Base-by-base conservation (phyloP, 2,797 vertebrate genomes). In the Etheostoma nigrum region DNA sequence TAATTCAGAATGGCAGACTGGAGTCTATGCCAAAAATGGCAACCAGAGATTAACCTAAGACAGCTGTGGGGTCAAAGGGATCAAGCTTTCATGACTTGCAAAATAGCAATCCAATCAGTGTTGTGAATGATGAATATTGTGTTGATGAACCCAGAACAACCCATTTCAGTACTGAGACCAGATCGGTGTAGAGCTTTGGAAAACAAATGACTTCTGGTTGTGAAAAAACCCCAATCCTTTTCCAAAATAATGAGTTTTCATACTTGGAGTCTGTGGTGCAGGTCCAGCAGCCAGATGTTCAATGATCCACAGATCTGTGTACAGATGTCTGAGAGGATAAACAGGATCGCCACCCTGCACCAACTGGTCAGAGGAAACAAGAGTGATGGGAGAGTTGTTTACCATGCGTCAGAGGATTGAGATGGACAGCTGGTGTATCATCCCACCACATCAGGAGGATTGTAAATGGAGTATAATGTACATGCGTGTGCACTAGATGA, bases 391-490 rank as follows among this genome's bases (percentile, higher is more conserved):
- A 36, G 18, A 54, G 27, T 48, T 49, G 36, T 74, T 84, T 60
- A 69, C 66, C 19, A 74, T 83, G 62, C 66, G 78, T 77, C 73
- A 67, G 47, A 47, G 68, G 72, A 63, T 69, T 58, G n/a, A 72
- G 63, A 72, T 10, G 9, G 75, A 74, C 70, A 84, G 75, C 74
- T 82, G 82, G 33, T 45, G 68, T 42, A 25, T 67, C 27, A 33
- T 72, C 72, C 40, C 42, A 51, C 36, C 27, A 68, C 63, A 60
- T 74, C 69, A 68, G 25, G 23, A 44, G 67, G 67, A 73, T 66
- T 69, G 47, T 42, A 55, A 64, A 64, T 54, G 11, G 23, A 47
- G 54, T 62, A 51, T n/a, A 60, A 54, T 78, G 48, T 68, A 42
- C 30, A 30, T 57, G 40, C 64, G 1, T 30, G 40, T 77, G 70